phyloP scores from a whole-genome alignment of 2,113 vertebrate genomes.

The Tetraodon nigroviridis region DNA sequence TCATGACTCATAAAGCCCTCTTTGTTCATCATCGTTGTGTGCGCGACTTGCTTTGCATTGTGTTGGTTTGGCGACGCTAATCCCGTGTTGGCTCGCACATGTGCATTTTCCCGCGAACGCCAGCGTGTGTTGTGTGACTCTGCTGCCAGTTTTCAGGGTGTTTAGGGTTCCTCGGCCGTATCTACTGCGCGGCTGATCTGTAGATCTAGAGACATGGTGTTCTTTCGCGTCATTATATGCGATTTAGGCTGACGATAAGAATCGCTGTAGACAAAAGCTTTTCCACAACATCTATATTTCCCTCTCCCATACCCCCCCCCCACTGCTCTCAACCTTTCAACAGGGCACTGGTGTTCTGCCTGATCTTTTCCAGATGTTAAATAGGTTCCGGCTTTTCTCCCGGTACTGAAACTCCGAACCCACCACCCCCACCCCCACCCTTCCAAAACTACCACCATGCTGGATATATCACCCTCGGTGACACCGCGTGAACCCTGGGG shows the following conservation, averaged over 20 bases:
- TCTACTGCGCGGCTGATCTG: constrained; percentile 33
- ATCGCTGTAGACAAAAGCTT: constrained; percentile 7
- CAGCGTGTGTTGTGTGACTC: background rate
- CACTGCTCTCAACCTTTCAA: constrained; percentile 38
- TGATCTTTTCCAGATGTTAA: constrained; percentile 74
- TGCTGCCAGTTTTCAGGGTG: constrained; percentile 10
- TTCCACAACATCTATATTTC: constrained; percentile 32
- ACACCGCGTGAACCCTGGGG: constrained; percentile 43
- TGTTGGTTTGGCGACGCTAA: constrained; percentile 6
- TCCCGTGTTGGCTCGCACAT: background rate
- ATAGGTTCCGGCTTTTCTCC: constrained; percentile 39
- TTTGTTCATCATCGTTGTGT: constrained; percentile 17
- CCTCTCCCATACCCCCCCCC: constrained; percentile 37
- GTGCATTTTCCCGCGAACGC: too few relatives aligned
- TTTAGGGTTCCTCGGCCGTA: constrained; percentile 26
- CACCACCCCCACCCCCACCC: background rate
- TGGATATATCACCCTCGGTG: constrained; percentile 28
- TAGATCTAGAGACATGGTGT: constrained; percentile 31
- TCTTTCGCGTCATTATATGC: constrained; percentile 43
- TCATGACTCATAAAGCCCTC: constrained; percentile 40
- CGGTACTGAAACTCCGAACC: constrained; percentile 26
- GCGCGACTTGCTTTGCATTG: constrained; percentile 26
- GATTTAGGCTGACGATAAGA: constrained; percentile 53
- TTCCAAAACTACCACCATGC: background rate
- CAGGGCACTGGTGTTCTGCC: constrained; percentile 44